These are phyloP conservation scores for Garra rufa DNA, from an alignment of 2,113 vertebrate genomes.

Conservation along the genomic window DNA sequence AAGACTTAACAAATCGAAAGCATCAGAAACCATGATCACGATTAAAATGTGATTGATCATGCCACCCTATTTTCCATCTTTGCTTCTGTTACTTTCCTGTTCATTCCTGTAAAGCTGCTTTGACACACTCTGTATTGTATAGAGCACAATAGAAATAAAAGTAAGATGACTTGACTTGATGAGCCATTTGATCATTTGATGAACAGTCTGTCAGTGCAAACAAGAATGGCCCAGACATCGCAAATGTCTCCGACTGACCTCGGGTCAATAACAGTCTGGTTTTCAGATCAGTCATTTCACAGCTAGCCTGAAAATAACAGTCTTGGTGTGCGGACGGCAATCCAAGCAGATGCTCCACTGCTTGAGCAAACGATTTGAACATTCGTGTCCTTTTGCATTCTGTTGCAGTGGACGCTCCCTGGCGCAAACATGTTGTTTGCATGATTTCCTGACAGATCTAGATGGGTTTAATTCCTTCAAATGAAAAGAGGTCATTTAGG, in stretches of 20 bases:
- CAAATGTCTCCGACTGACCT: conserved; percentile 45
- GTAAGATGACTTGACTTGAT: background rate
- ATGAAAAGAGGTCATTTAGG: conserved; percentile 74
- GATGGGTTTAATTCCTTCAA: conserved; percentile 36
- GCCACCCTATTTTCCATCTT: background rate
- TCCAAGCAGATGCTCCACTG: conserved; percentile 25
- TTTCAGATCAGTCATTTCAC: conserved; percentile 41
- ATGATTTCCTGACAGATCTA: conserved; percentile 28
- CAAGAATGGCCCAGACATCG: background rate
- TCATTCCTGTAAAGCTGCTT: background rate
- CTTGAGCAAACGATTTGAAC: background rate
- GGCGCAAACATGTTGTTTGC: background rate
- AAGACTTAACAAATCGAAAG: background rate
- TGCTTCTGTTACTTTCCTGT: background rate
- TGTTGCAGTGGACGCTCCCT: background rate
- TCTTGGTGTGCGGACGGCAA: conserved; percentile 45
- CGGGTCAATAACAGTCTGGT: conserved; percentile 53
- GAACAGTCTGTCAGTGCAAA: background rate
- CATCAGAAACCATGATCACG: background rate
- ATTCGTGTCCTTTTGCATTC: background rate
- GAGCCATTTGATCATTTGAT: background rate
- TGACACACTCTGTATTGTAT: background rate
- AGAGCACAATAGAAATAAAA: background rate
- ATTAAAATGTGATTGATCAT: background rate
- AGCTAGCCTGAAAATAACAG: conserved; percentile 27